Evolutionary conservation across 2,113 vertebrate species (phyloP).

Genomic region (Phoxinus phoxinus): DNA sequence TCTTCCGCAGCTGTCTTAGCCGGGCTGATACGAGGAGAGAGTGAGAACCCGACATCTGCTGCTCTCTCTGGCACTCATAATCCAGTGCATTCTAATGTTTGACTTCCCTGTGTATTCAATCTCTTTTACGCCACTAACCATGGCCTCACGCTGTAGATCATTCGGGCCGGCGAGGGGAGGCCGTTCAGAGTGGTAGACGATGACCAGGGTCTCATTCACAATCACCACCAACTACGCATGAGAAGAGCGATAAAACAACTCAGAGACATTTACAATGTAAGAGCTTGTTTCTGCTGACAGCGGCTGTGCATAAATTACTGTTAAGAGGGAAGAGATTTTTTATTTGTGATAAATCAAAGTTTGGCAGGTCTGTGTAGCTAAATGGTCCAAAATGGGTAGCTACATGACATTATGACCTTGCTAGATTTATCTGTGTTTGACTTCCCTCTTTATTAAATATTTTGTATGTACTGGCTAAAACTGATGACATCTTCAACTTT

Average conservation of each 20-base stretch:
- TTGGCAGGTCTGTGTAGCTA: not conserved
- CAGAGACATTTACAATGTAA: not conserved
- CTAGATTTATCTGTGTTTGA: not conserved
- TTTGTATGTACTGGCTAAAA: too few species aligned
- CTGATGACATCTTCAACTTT: too few species aligned
- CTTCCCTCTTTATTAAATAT: too few species aligned
- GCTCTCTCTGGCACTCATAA: slow-evolving; percentile 7
- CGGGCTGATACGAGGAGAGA: slow-evolving; percentile 1
- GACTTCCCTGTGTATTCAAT: slow-evolving; percentile 39
- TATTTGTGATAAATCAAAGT: not conserved
- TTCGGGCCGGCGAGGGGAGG: not conserved
- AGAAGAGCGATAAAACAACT: slow-evolving; percentile 20
- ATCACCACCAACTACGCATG: not conserved
- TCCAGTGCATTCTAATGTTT: slow-evolving; percentile 42
- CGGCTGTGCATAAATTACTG: not conserved
- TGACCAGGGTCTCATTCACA: not conserved
- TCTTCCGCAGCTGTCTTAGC: slow-evolving; percentile 27
- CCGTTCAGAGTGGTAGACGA: not conserved
- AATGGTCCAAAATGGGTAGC: not conserved
- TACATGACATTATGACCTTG: not conserved
- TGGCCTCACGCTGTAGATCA: slow-evolving; percentile 10
- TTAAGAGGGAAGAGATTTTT: not conserved
- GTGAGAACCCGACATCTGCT: slow-evolving; percentile 28
- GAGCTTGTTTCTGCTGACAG: slow-evolving; percentile 14
- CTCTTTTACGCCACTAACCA: slow-evolving; percentile 8